These are phyloP conservation scores for Drosophila bocqueti DNA, from an alignment of 1,140 invertebrate species.

Conservation along the genomic window DNA sequence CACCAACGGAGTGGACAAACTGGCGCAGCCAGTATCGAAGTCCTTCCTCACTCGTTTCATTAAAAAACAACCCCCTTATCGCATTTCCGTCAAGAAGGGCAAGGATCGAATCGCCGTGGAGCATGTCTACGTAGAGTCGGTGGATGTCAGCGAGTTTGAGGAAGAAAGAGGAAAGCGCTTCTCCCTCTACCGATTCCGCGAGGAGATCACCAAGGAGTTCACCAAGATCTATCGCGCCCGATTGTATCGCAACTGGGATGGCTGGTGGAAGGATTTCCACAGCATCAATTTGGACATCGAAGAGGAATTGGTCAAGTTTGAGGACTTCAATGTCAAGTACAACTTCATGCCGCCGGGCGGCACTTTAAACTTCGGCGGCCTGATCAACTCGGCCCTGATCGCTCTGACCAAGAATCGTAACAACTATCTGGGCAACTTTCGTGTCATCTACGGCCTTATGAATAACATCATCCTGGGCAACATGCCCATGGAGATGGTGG, in stretches of 20 bases:
- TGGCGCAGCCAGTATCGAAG: constrained; percentile 19
- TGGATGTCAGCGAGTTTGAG: background rate
- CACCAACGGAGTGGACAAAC: rapidly evolving
- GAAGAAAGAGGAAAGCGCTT: background rate
- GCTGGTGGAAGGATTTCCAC: constrained; percentile 55
- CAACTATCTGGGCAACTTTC: constrained; percentile 28
- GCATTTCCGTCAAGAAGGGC: background rate
- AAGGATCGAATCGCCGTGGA: background rate
- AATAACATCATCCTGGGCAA: constrained; percentile 22
- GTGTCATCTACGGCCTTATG: constrained; percentile 32
- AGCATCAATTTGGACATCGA: constrained; percentile 37
- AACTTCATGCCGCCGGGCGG: constrained; percentile 1
- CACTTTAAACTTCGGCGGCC: rapidly evolving
- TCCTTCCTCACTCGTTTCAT: constrained; percentile 28
- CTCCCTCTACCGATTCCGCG: background rate
- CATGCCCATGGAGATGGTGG: background rate
- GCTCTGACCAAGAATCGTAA: constrained; percentile 25
- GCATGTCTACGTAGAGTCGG: background rate
- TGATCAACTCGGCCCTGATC: background rate
- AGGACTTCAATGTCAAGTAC: constrained; percentile 21
- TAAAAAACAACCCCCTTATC: constrained; percentile 3
- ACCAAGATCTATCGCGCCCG: constrained; percentile 11
- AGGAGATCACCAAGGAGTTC: constrained; percentile 16
- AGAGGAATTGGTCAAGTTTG: constrained; percentile 25
- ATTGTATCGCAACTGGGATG: constrained; percentile 34